phyloP scores from a whole-genome alignment of 2,797 vertebrate species.

The Tympanoctomys barrerae region DNA sequence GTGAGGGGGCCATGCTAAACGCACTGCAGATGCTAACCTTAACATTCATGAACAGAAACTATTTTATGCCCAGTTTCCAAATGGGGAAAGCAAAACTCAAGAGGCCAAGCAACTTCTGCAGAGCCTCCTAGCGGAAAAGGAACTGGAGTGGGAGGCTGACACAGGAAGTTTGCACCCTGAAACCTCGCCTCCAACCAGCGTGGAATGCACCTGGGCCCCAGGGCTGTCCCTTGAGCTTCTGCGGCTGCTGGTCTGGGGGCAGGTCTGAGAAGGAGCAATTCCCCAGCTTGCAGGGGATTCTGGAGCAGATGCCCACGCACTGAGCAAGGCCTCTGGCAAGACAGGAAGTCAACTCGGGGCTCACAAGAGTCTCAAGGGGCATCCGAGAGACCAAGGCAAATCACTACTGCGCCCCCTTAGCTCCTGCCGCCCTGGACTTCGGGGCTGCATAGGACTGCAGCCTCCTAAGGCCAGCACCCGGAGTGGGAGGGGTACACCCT shows the following conservation, averaged over 20 bases:
- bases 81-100: not conserved
- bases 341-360: not conserved
- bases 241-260: accelerated
- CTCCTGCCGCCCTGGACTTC: not conserved
- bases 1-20: not conserved
- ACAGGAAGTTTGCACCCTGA: not conserved
- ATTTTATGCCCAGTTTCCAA: not conserved
- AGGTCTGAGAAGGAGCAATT: not conserved
- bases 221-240: not conserved
- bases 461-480: not conserved
- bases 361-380: not conserved
- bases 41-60: not conserved
- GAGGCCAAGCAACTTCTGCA: not conserved
- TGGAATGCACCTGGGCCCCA: too few relatives aligned
- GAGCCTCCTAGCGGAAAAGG: not conserved
- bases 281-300: not conserved
- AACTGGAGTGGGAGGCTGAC: not conserved
- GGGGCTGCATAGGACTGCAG: not conserved
- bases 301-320: not conserved
- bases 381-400: not conserved
- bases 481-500: not conserved
- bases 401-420: not conserved
- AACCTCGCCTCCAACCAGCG: accelerated
- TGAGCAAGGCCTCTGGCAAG: not conserved
- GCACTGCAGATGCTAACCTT: not conserved